Base-by-base conservation (phyloP, 1,140 invertebrate genomes). In the Diploscapter pachys region DNA sequence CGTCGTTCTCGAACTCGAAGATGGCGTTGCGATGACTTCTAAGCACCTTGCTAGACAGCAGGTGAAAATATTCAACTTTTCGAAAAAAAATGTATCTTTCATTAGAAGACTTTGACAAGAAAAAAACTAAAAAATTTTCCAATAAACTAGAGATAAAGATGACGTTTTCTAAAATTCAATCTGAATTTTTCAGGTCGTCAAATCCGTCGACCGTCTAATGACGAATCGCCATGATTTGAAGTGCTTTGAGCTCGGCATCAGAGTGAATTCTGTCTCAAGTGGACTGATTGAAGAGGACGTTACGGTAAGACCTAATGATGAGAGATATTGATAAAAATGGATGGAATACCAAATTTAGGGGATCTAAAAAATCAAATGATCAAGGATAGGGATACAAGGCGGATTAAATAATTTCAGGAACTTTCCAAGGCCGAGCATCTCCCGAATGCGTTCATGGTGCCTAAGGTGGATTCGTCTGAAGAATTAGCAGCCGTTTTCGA, bases 1-100 rank as follows among this genome's bases (percentile, higher is more conserved):
- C 83, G 87, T 91, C 59, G 89, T 90, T 4, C 79, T 92, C 72
- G 91, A 92, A 83, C 91, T 90, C 85, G 91, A 92, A 86, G 91
- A 92, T 88, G 91, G 91, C 52, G 91, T 92, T 4, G 90, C 91
- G 4, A 54, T 89, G 3, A 91, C 89, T 81, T 88, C 87, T 81
- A 91, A 91, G 86, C 89, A 89, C 73, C 67, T 63, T 13, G 66
- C 70, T 31, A 56, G 78, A 59, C 11, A 59, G 11, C 52, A 66
- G 69, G 75, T 71, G 8, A 57, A 63, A 13, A 54, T 76, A 9
- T 69, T 72, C 56, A 72, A 72, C n/a, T 48, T 76, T 9, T 51
- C 70, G 4, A 54, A 68, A 50, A 51, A 62, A n/a, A n/a, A n/a
- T n/a, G 63, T 63, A 68, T 13, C 61, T 62, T 13, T 5, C 56